These are phyloP conservation scores for Bombus vancouverensis DNA, from an alignment of 1,140 invertebrate genomes.

Conservation along the genomic window DNA sequence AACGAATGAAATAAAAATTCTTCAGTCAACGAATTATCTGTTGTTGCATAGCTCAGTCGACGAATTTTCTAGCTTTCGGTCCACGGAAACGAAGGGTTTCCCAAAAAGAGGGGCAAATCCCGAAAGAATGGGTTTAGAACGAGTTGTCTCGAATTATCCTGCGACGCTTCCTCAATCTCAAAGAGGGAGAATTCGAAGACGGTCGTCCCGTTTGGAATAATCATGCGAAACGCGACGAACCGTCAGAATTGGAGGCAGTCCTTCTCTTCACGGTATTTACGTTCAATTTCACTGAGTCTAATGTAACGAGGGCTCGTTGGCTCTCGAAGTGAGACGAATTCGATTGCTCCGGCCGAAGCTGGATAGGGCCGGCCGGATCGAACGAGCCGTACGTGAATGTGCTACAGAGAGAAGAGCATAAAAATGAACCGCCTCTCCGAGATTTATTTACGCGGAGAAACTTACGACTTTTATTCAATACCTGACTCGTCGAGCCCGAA, in stretches of 20 bases:
- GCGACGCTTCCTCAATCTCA: neutral
- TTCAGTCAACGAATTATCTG: too few relatives aligned
- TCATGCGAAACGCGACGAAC: slow-evolving; percentile 12
- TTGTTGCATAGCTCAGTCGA: too few relatives aligned
- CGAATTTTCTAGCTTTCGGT: too few relatives aligned
- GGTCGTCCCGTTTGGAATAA: slow-evolving; percentile 34
- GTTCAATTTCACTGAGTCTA: slow-evolving; percentile 51
- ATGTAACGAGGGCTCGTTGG: slow-evolving; percentile 55
- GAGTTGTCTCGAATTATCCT: neutral
- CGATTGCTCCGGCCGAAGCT: slow-evolving; percentile 26
- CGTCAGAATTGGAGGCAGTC: neutral
- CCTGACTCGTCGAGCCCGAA: neutral
- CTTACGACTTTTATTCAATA: slow-evolving; percentile 47
- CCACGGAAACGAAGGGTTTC: too few relatives aligned
- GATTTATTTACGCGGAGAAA: slow-evolving; percentile 51
- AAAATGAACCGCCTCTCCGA: slow-evolving; percentile 38
- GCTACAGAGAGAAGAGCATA: slow-evolving; percentile 51
- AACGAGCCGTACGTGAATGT: slow-evolving; percentile 49
- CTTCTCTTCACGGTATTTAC: slow-evolving; percentile 39
- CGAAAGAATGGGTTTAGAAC: neutral
- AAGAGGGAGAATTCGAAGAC: neutral
- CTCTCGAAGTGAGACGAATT: slow-evolving; percentile 57
- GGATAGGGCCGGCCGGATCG: slow-evolving; percentile 14
- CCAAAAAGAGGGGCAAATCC: too few relatives aligned
- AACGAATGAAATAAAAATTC: too few relatives aligned